These are phyloP conservation scores for Adrianichthys oophorus DNA, from an alignment of 2,797 vertebrate species.

Conservation along the genomic window DNA sequence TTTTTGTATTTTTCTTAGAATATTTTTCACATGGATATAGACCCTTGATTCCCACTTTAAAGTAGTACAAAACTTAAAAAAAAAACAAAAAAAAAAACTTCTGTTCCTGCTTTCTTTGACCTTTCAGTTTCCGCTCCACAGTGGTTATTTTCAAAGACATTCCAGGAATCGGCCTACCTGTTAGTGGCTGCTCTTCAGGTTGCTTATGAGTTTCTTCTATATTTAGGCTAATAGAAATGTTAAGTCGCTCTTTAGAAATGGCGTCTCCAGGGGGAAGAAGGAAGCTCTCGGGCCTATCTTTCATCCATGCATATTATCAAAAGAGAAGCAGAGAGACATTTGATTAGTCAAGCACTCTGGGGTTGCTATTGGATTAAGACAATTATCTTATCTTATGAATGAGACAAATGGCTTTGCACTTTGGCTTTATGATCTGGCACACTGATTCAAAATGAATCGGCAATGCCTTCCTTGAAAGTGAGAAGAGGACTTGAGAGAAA, in stretches of 20 bases:
- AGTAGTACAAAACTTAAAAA: no score
- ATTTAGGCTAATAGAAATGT: constrained; percentile 67
- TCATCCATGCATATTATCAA: constrained; percentile 62
- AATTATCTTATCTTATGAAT: constrained; percentile 62
- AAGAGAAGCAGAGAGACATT: constrained; percentile 62
- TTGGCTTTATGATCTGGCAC: constrained; percentile 48
- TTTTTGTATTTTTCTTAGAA: constrained; percentile 38
- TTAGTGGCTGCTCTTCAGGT: constrained; percentile 73
- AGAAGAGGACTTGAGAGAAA: constrained; percentile 12
- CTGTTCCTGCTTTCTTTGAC: constrained; percentile 3
- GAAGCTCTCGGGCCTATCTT: constrained; percentile 62
- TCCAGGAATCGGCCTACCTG: constrained; percentile 43
- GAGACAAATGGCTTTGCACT: constrained; percentile 64
- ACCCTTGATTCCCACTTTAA: no score
- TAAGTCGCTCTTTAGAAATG: constrained; percentile 58
- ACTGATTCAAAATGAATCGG: constrained; percentile 30
- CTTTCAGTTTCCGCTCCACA: constrained; percentile 23
- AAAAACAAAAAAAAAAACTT: no score
- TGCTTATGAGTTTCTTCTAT: constrained; percentile 67
- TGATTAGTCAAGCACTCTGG: constrained; percentile 67
- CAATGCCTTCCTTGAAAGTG: constrained; percentile 7
- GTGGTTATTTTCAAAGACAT: constrained; percentile 40
- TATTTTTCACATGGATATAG: no score
- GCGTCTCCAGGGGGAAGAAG: constrained; percentile 55
- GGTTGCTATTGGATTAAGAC: constrained; percentile 61